phyloP scores from a whole-genome alignment of 2,888 invertebrate genomes.

The Pheosia tremula region DNA sequence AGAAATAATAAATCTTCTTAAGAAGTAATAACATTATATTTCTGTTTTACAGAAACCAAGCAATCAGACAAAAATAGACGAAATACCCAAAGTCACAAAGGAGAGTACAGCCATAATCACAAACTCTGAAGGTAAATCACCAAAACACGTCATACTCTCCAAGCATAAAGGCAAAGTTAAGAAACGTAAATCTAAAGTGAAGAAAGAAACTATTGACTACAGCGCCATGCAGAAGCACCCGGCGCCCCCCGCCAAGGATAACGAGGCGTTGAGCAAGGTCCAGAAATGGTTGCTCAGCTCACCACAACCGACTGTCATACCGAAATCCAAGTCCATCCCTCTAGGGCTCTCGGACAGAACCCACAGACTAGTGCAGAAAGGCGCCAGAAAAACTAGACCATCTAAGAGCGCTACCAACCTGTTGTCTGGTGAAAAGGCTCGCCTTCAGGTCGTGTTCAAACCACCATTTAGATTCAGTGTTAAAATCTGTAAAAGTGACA shows the following conservation, averaged over 20 bases:
- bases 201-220: slow-evolving; percentile 92
- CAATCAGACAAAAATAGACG: slow-evolving; percentile 64
- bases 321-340: slow-evolving; percentile 94
- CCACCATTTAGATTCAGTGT: slow-evolving; percentile 95
- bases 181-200: slow-evolving; percentile 83
- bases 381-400: slow-evolving; percentile 80
- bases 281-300: slow-evolving; percentile 93
- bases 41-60: slow-evolving; percentile 60
- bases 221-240: slow-evolving; percentile 87
- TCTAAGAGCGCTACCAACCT: slow-evolving; percentile 90
- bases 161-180: slow-evolving; percentile 80
- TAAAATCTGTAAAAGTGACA: slow-evolving; percentile 89
- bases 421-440: slow-evolving; percentile 87
- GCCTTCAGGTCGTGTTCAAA: slow-evolving; percentile 93
- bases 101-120: slow-evolving; percentile 72
- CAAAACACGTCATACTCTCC: slow-evolving; percentile 79
- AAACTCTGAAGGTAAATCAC: slow-evolving; percentile 83
- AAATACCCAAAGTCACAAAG: slow-evolving; percentile 67
- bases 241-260: slow-evolving; percentile 82
- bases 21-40: not conserved
- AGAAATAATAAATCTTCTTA: too few species aligned
- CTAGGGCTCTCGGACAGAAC: slow-evolving; percentile 86
- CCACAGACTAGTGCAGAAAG: slow-evolving; percentile 77
- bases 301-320: slow-evolving; percentile 85
- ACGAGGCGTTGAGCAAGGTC: slow-evolving; percentile 89